These are phyloP conservation scores for Sinohyriopsis cumingii DNA, from an alignment of 2,888 invertebrate genomes.

Conservation along the genomic window DNA sequence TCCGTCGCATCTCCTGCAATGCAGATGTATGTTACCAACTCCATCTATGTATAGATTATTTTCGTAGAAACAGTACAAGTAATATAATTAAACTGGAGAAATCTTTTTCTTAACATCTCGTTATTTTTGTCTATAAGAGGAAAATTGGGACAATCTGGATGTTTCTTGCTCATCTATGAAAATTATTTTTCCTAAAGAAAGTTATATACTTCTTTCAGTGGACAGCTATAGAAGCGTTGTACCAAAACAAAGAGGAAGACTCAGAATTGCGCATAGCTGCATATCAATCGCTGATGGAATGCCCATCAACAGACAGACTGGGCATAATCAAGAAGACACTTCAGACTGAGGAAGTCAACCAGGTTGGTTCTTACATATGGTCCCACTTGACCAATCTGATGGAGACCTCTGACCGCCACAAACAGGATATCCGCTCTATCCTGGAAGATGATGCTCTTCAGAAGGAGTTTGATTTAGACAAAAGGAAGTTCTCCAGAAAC, in stretches of 20 bases:
- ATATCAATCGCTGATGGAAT: slow-evolving; percentile 91
- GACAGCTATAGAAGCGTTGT: slow-evolving; percentile 76
- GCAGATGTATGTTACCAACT: slow-evolving; percentile 57
- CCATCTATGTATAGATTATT: not conserved
- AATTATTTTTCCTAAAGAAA: no score
- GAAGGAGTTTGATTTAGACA: slow-evolving; percentile 88
- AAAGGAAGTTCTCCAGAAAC: slow-evolving; percentile 92
- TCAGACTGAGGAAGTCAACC: slow-evolving; percentile 72
- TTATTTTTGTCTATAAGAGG: not conserved
- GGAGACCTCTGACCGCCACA: slow-evolving; percentile 87
- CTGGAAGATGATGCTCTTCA: slow-evolving; percentile 85
- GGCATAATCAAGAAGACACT: slow-evolving; percentile 78
- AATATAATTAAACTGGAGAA: not conserved
- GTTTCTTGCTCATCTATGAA: no score
- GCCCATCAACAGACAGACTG: slow-evolving; percentile 85
- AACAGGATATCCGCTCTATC: slow-evolving; percentile 89
- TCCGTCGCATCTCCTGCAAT: slow-evolving; percentile 81
- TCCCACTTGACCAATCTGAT: slow-evolving; percentile 91
- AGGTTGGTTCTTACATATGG: slow-evolving; percentile 96
- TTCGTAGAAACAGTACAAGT: not conserved
- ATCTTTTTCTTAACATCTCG: not conserved
- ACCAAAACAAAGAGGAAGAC: slow-evolving; percentile 82
- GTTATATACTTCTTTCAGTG: slow-evolving; percentile 42
- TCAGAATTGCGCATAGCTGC: slow-evolving; percentile 90
- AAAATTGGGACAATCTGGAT: no score